These are phyloP conservation scores for Tamandua tetradactyla DNA, from an alignment of 2,797 vertebrate species.

Conservation along the genomic window DNA sequence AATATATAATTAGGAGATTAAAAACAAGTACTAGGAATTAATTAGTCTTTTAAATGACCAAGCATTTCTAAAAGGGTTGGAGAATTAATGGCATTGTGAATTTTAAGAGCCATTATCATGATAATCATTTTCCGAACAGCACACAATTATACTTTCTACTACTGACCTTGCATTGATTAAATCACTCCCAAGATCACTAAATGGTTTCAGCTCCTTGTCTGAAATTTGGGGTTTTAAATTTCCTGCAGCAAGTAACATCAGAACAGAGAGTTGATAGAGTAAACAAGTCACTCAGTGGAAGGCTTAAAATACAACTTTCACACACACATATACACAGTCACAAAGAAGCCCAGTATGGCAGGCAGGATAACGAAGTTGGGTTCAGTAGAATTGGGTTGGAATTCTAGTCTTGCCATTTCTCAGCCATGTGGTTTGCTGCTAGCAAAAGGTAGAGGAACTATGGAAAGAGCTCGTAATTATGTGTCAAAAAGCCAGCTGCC, in stretches of 20 bases:
- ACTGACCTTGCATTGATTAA: not conserved
- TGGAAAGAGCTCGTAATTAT: not conserved
- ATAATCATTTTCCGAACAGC: not conserved
- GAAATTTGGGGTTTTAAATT: not conserved
- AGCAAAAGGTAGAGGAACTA: rapidly evolving
- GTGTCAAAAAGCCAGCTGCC: not conserved
- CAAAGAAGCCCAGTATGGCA: not conserved
- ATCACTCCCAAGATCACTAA: not conserved
- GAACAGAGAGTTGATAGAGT: not conserved
- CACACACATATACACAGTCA: not conserved
- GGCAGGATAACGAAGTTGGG: not conserved
- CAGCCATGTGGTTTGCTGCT: not conserved
- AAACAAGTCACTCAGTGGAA: not conserved
- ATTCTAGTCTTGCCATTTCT: not conserved
- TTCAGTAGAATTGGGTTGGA: not conserved
- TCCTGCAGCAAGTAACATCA: not conserved
- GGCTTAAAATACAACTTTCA: no score
- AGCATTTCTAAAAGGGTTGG: not conserved
- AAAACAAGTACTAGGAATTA: not conserved
- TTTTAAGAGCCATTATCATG: not conserved
- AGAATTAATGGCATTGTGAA: not conserved
- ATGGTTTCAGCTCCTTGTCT: not conserved
- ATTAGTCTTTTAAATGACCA: not conserved
- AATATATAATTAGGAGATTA: not conserved
- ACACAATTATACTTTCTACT: not conserved